phyloP scores from a whole-genome alignment of 2,888 invertebrate genomes.

The Rhagonycha fulva region DNA sequence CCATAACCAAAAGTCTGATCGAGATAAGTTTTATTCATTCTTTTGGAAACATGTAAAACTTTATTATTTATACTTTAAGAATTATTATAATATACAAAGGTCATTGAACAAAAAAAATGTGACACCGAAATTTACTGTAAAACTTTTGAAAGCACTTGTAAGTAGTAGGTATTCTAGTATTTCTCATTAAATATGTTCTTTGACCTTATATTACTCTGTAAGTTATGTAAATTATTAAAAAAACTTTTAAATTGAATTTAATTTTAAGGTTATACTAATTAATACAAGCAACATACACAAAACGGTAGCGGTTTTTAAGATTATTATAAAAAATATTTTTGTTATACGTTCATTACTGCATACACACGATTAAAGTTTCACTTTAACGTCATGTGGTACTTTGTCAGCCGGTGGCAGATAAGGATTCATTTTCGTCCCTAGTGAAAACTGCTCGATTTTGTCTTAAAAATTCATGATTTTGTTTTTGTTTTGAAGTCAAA shows the following conservation, averaged over 20 bases:
- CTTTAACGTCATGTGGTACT: no score
- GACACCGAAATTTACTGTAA: neutral
- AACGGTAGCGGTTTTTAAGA: neutral
- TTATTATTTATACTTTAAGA: neutral
- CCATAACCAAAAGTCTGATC: no score
- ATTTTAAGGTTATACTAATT: neutral
- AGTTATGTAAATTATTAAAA: neutral
- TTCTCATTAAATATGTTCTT: neutral
- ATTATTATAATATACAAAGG: neutral
- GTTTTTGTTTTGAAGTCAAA: no score
- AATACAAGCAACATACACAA: neutral
- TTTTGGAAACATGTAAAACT: no score
- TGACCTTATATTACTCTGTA: neutral
- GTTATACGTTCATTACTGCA: no score
- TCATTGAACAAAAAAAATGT: neutral
- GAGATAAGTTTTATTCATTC: no score
- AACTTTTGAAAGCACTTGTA: neutral
- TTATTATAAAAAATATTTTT: neutral
- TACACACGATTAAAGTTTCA: no score
- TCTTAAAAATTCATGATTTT: no score
- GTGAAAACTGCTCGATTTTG: no score
- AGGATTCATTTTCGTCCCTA: no score
- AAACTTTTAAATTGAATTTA: neutral
- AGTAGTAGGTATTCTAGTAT: neutral
- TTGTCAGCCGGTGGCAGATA: no score